phyloP scores from a whole-genome alignment of 2,113 vertebrate genomes.

The Rhineura floridana region DNA sequence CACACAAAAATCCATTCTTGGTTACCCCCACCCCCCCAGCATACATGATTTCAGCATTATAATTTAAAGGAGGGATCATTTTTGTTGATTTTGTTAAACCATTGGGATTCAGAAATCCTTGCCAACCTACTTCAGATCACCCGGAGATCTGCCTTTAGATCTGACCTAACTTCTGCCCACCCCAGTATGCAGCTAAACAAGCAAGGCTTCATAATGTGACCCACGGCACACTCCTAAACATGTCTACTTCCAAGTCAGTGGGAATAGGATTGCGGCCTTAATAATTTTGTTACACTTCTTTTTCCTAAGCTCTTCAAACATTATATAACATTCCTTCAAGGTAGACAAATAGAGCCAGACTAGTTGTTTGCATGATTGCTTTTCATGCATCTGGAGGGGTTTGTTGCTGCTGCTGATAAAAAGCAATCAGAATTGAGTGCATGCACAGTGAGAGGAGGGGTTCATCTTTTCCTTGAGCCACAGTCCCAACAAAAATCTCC shows the following conservation, averaged over 20 bases:
- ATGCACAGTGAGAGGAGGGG: neutral
- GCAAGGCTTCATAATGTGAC: neutral
- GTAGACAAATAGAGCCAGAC: neutral
- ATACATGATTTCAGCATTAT: no score
- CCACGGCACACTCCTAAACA: neutral
- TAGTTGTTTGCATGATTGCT: neutral
- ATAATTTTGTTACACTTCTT: no score
- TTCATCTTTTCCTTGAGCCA: neutral
- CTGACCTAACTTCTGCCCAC: no score
- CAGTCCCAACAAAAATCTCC: neutral
- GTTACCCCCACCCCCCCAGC: no score
- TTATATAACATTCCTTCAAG: neutral
- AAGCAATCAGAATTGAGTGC: neutral
- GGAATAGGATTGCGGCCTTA: no score
- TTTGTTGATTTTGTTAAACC: no score
- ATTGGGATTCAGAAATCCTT: no score
- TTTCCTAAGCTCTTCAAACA: neutral
- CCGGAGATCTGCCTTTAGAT: no score
- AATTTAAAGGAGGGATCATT: no score
- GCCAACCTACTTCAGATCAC: no score
- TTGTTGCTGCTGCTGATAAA: neutral
- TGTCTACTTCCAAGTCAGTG: no score
- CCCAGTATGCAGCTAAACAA: neutral
- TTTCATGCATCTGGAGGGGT: neutral
- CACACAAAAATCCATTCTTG: no score